Evolutionary conservation across 92 coral and sea anemone genomes (phyloP).

Genomic region (Epizoanthus ramosus): DNA sequence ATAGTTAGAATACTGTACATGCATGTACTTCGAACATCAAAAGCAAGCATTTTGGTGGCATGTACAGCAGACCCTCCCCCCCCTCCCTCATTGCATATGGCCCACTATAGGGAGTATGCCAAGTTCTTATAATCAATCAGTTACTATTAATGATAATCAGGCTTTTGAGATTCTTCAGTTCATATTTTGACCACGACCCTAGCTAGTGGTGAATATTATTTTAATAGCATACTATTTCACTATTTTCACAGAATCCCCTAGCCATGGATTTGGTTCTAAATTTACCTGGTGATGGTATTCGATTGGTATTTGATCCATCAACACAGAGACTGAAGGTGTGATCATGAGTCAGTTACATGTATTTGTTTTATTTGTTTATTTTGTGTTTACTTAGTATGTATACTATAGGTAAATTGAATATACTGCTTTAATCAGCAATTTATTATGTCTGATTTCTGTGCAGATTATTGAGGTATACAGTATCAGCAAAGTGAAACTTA

Average conservation of each 20-base stretch:
- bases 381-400: too few species aligned
- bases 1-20: too few species aligned
- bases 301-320: constrained; percentile 97
- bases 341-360: not conserved
- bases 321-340: constrained; percentile 93
- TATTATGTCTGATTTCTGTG: not conserved
- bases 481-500: constrained; percentile 93
- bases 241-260: constrained; percentile 80
- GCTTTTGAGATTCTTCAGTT: not conserved
- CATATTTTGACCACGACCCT: too few species aligned
- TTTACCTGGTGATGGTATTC: constrained; percentile 97
- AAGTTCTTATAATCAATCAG: too few species aligned
- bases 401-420: not conserved
- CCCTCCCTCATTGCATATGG: too few species aligned
- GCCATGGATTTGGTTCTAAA: constrained; percentile 97
- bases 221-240: not conserved
- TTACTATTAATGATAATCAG: too few species aligned
- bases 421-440: not conserved
- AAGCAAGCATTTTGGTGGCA: too few species aligned
- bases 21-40: too few species aligned
- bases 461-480: constrained; percentile 97
- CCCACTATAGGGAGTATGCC: not conserved
- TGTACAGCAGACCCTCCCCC: too few species aligned
- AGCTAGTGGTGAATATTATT: too few species aligned
- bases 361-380: too few species aligned